Percentiles rank a stretch among this genome's conserved stretches.
Conservation (phyloP, 2,888 invertebrate genomes). For the Catocala fraxini region DNA sequence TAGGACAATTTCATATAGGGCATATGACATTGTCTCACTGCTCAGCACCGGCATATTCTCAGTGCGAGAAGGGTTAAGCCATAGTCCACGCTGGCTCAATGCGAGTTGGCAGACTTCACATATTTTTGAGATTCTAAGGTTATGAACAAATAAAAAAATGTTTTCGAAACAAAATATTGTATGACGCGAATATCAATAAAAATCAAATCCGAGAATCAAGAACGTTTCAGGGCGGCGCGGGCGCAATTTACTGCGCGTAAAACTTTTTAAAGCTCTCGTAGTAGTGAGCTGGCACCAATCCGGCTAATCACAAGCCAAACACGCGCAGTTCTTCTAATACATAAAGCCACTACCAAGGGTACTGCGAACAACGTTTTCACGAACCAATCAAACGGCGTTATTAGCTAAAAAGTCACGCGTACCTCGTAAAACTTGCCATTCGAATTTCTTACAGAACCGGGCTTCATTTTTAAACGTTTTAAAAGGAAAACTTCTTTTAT, state of each 20-base stretch:
- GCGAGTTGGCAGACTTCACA: too few relatives aligned
- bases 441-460: slow-evolving; percentile 57
- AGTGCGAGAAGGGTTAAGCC: too few relatives aligned
- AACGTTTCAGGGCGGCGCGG: background rate
- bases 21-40: too few relatives aligned
- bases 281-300: slow-evolving; percentile 6
- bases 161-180: too few relatives aligned
- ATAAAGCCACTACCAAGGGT: slow-evolving; percentile 36
- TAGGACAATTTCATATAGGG: too few relatives aligned
- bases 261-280: slow-evolving; percentile 1
- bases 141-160: too few relatives aligned
- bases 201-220: slow-evolving; percentile 8
- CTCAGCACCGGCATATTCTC: too few relatives aligned
- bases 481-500: slow-evolving; percentile 78
- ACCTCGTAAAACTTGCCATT: slow-evolving; percentile 55
- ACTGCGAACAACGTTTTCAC: slow-evolving; percentile 47
- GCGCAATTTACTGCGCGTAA: background rate
- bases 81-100: too few relatives aligned
- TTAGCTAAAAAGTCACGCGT: slow-evolving; percentile 75
- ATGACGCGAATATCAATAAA: background rate
- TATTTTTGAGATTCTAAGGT: too few relatives aligned
- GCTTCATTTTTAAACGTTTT: slow-evolving; percentile 66
- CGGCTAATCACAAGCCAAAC: slow-evolving; percentile 17
- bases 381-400: slow-evolving; percentile 67
- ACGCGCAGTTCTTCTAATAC: slow-evolving; percentile 18